A percentile compares a stretch with the other conserved stretches of the same genome.
Evolutionary conservation across 2,888 invertebrate species (phyloP).

Genomic region (Drosophila pseudotalamancana): DNA sequence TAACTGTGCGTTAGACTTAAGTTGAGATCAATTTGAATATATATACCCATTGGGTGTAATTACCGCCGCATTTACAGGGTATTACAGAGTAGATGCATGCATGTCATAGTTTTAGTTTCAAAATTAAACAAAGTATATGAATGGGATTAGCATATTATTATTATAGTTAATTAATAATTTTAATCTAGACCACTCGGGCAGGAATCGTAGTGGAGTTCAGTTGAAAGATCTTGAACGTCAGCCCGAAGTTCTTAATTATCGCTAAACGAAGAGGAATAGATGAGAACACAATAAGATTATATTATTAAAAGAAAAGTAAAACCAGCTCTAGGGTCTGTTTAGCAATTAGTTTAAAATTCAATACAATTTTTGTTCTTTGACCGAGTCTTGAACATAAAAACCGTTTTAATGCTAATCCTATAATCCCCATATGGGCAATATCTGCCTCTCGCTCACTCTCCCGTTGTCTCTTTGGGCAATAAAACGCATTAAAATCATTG

Average conservation of each 20-base stretch:
- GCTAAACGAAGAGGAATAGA: slow-evolving; percentile 28
- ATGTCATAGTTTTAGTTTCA: slow-evolving; percentile 11
- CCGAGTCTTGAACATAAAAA: slow-evolving; percentile 56
- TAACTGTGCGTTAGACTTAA: slow-evolving; percentile 34
- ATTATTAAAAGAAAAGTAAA: slow-evolving; percentile 18
- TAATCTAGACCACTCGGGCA: slow-evolving; percentile 6
- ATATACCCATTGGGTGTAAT: slow-evolving; percentile 34
- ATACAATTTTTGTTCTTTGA: slow-evolving; percentile 49
- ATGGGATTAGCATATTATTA: slow-evolving; percentile 8
- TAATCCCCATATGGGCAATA: slow-evolving; percentile 72
- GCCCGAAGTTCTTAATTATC: slow-evolving; percentile 53
- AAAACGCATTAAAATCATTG: slow-evolving; percentile 78
- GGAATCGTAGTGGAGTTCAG: slow-evolving; percentile 8
- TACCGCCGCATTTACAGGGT: slow-evolving; percentile 13
- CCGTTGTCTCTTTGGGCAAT: slow-evolving; percentile 66
- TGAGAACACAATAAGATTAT: slow-evolving; percentile 8
- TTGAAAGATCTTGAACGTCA: slow-evolving; percentile 6
- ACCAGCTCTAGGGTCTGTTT: neutral
- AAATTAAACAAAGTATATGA: slow-evolving; percentile 6
- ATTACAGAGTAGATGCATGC: slow-evolving; percentile 11
- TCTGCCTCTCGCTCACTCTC: no score
- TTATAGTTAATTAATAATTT: slow-evolving; percentile 2
- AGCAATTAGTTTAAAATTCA: slow-evolving; percentile 56
- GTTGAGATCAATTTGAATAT: slow-evolving; percentile 69
- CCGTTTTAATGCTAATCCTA: slow-evolving; percentile 49